phyloP scores from a whole-genome alignment of 2,113 vertebrate genomes.

The Corapipo altera region DNA sequence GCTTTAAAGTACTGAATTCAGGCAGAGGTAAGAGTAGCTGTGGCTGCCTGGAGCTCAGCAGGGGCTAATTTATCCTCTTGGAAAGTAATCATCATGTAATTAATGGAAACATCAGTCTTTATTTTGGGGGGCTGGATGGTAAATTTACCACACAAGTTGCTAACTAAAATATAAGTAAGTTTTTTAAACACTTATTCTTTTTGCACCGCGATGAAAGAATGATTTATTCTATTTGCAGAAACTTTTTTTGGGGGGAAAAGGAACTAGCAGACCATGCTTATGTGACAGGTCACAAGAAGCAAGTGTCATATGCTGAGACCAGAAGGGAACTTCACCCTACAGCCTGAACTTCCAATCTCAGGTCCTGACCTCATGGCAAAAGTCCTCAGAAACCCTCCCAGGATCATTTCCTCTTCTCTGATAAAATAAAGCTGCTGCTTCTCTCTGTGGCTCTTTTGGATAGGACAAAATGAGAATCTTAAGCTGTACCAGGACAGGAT shows the following conservation, averaged over 20 bases:
- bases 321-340: neutral
- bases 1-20: neutral
- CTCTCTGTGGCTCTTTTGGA: neutral
- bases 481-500: neutral
- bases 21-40: neutral
- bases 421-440: conserved; percentile 3
- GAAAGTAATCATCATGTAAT: conserved; percentile 15
- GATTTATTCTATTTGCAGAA: neutral
- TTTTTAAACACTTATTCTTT: neutral
- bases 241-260: neutral
- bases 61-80: neutral
- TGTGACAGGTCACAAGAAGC: neutral
- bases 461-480: neutral
- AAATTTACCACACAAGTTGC: neutral
- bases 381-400: neutral
- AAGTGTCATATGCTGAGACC: neutral
- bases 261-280: neutral
- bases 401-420: conserved; percentile 15
- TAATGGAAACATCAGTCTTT: neutral
- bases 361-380: neutral
- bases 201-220: neutral
- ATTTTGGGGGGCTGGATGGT: neutral
- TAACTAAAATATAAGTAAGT: neutral
- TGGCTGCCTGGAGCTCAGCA: conserved; percentile 15
- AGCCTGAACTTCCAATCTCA: neutral